A percentile compares a stretch with the other conserved stretches of the same genome.
Conservation (phyloP, 2,113 vertebrate genomes). For the Peromyscus leucopus region DNA sequence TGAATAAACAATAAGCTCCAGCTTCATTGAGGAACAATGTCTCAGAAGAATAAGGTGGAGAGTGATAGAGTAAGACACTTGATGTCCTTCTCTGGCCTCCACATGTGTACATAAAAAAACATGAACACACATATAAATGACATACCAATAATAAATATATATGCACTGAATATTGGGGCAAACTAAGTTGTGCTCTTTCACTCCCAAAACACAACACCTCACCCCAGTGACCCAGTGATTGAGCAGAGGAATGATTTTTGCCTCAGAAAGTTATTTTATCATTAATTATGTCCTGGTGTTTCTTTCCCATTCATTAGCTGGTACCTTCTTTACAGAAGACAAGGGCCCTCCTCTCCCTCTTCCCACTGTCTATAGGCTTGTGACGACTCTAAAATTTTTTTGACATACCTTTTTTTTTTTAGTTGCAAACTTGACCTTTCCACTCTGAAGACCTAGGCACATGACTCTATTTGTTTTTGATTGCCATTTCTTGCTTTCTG, state of each 20-base stretch:
- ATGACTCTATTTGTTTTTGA: neutral
- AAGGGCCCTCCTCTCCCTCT: neutral
- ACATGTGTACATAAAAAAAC: neutral
- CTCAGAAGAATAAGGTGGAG: neutral
- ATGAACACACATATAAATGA: too few relatives aligned
- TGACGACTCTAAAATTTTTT: neutral
- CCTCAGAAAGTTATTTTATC: neutral
- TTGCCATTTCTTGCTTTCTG: slow-evolving; percentile 32
- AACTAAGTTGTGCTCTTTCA: neutral
- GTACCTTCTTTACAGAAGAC: neutral
- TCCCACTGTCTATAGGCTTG: neutral
- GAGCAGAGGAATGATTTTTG: neutral
- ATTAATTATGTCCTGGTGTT: neutral
- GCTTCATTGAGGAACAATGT: neutral
- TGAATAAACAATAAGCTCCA: neutral
- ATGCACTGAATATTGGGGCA: neutral
- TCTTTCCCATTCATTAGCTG: neutral
- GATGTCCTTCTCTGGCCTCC: neutral
- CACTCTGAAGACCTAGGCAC: neutral
- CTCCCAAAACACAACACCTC: neutral
- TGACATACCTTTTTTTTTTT: neutral
- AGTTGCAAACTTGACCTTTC: neutral
- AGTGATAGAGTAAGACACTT: neutral
- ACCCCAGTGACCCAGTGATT: neutral
- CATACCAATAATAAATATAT: neutral